Evolutionary conservation across 2,113 vertebrate genomes (phyloP).

Genomic region (Carassius gibelio): DNA sequence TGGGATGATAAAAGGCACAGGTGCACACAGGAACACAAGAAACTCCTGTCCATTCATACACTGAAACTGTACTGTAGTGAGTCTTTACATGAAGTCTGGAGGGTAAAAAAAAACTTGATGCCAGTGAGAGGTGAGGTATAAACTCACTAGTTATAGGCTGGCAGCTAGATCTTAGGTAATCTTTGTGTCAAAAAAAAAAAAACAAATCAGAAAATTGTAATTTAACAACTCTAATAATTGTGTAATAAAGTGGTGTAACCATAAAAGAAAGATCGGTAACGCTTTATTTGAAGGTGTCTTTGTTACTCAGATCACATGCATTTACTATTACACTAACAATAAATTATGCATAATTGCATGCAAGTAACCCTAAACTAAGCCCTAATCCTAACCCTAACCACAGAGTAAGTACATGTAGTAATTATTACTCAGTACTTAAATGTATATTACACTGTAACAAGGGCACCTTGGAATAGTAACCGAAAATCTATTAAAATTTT

Average conservation of each 20-base stretch:
- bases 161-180: not conserved
- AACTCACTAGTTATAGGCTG: not conserved
- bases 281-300: too few relatives aligned
- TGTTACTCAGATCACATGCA: too few relatives aligned
- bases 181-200: not conserved
- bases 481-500: too few relatives aligned
- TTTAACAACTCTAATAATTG: not conserved
- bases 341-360: too few relatives aligned
- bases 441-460: too few relatives aligned
- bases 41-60: slow-evolving; percentile 7
- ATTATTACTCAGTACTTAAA: too few relatives aligned
- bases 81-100: not conserved
- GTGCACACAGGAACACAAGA: slow-evolving; percentile 31
- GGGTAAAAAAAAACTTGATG: not conserved
- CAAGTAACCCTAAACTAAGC: too few relatives aligned
- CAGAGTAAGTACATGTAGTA: too few relatives aligned
- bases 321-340: too few relatives aligned
- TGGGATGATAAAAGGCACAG: slow-evolving; percentile 16
- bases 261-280: not conserved
- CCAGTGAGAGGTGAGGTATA: not conserved
- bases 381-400: too few relatives aligned
- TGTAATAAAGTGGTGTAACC: not conserved
- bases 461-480: too few relatives aligned
- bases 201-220: not conserved
- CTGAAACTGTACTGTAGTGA: not conserved